Conservation (phyloP, 37 sponge, comb jelly and placozoan species). For the Crambe crambe region DNA sequence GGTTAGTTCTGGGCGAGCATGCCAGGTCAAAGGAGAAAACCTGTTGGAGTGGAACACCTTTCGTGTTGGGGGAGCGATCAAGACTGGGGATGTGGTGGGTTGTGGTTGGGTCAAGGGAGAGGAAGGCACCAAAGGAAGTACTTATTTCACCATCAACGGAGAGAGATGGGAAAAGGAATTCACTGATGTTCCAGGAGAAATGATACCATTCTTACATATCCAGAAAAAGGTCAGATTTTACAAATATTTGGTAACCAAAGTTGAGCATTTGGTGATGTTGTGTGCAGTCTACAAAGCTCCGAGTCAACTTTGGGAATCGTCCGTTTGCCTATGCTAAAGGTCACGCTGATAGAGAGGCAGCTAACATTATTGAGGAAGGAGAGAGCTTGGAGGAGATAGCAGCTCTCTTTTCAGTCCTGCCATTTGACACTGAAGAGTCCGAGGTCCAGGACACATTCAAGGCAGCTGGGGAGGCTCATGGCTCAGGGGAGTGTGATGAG, state of each 20-base stretch:
- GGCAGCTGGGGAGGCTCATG: constrained; percentile 6
- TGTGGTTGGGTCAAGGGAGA: constrained; percentile 87
- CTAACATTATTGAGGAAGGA: constrained; percentile 53
- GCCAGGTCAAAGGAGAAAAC: constrained; percentile 54
- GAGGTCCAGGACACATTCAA: constrained; percentile 22
- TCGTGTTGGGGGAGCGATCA: constrained; percentile 39
- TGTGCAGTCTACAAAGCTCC: constrained; percentile 64
- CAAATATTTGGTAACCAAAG: background rate
- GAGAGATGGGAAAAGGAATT: constrained; percentile 50
- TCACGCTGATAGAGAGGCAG: constrained; percentile 77
- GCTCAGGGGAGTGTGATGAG: background rate
- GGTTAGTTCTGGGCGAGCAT: constrained; percentile 69
- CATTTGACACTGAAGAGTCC: constrained; percentile 57
- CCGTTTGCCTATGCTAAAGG: constrained; percentile 82
- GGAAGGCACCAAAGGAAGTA: constrained; percentile 47
- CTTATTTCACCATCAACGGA: constrained; percentile 94
- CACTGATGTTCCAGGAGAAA: constrained; percentile 40
- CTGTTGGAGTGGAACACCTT: constrained; percentile 64
- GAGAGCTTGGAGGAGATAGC: constrained; percentile 65
- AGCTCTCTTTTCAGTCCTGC: constrained; percentile 61
- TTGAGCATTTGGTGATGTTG: background rate
- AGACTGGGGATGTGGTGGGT: constrained; percentile 75
- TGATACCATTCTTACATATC: constrained; percentile 87
- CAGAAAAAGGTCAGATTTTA: constrained; percentile 82
- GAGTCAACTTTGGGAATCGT: constrained; percentile 90